Evolutionary conservation across 2,888 invertebrate species (phyloP).

Genomic region (Actias luna): DNA sequence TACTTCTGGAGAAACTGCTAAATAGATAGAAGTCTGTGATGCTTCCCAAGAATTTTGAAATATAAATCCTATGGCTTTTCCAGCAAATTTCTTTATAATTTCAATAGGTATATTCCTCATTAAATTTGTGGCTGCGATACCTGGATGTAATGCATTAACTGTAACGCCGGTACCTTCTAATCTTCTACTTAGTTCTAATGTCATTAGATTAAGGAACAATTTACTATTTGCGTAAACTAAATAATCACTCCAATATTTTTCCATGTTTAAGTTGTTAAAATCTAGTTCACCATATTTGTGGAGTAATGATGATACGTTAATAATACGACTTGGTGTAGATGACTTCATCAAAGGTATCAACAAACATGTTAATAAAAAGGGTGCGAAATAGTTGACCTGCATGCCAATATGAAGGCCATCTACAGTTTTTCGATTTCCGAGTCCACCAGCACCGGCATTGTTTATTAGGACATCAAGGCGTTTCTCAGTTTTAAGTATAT

Average conservation of each 20-base stretch:
- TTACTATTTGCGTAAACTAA: conserved; percentile 79
- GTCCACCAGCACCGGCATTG: conserved; percentile 80
- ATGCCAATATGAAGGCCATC: conserved; percentile 86
- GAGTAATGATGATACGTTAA: conserved; percentile 83
- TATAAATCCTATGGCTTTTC: conserved; percentile 51
- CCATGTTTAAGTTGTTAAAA: conserved; percentile 74
- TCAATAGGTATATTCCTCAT: conserved; percentile 81
- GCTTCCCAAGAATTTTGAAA: conserved; percentile 84
- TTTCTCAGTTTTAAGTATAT: conserved; percentile 71
- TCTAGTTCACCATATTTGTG: conserved; percentile 76
- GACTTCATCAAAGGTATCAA: conserved; percentile 75
- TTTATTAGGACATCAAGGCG: conserved; percentile 82
- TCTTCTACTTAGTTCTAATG: conserved; percentile 81
- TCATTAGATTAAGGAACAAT: conserved; percentile 84
- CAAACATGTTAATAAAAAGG: conserved; percentile 86
- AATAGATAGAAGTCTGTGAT: conserved; percentile 84
- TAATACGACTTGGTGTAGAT: conserved; percentile 83
- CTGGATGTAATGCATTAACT: conserved; percentile 87
- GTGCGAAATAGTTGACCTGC: conserved; percentile 88
- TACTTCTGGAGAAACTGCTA: conserved; percentile 79
- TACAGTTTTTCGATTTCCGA: conserved; percentile 77
- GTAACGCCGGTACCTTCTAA: conserved; percentile 84
- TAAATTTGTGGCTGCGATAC: conserved; percentile 85
- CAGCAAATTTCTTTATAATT: conserved; percentile 51
- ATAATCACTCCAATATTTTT: conserved; percentile 76